phyloP scores from a whole-genome alignment of 2,113 vertebrate species.

The Castor canadensis region DNA sequence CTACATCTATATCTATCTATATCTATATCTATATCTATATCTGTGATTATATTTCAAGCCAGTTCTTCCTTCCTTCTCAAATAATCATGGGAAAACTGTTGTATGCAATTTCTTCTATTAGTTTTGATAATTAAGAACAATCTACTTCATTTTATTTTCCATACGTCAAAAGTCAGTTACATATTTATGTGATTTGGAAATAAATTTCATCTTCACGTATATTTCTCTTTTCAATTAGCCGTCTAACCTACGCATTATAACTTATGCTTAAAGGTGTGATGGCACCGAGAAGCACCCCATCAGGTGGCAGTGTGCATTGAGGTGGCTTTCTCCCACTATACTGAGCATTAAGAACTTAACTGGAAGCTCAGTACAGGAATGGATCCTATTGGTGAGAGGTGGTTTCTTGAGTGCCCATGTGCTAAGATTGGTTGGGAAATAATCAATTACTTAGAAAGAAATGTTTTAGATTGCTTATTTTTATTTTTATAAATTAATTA shows the following conservation, averaged over 20 bases:
- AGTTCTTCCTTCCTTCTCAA: neutral
- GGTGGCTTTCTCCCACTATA: neutral
- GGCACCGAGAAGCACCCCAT: too few relatives aligned
- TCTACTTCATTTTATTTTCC: constrained; percentile 20
- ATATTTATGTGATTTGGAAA: constrained; percentile 32
- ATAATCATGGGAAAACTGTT: neutral
- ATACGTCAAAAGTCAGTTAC: constrained; percentile 40
- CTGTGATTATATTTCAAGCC: neutral
- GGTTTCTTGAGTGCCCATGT: neutral
- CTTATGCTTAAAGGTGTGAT: neutral
- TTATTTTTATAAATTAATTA: too few relatives aligned
- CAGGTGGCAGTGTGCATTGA: neutral
- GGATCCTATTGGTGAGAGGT: neutral
- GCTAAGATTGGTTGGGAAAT: neutral
- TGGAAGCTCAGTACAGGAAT: neutral
- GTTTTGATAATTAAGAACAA: constrained; percentile 18
- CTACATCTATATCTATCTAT: too few relatives aligned
- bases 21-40: too few relatives aligned
- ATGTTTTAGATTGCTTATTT: neutral
- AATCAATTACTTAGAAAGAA: neutral
- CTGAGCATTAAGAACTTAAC: neutral
- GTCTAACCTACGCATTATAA: neutral
- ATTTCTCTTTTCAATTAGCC: neutral
- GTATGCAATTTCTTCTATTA: neutral
- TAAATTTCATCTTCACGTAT: neutral